These are phyloP conservation scores for Thamnophis sirtalis DNA, from an alignment of 2,113 vertebrate genomes.

Conservation along the genomic window DNA sequence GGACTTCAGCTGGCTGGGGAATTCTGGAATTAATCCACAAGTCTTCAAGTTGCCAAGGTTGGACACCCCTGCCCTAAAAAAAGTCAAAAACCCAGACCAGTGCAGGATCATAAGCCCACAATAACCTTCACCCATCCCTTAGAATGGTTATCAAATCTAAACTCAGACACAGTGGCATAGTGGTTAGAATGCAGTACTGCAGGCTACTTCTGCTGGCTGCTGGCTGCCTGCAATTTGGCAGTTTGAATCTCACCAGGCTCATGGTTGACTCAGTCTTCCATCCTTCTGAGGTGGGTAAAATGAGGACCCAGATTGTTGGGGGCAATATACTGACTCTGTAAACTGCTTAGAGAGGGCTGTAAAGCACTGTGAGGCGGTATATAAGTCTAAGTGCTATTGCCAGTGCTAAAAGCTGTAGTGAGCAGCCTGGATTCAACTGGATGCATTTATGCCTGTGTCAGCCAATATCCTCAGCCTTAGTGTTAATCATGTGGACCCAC, in stretches of 20 bases:
- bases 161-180: not conserved
- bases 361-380: no score
- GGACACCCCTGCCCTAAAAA: conserved; percentile 25
- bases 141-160: not conserved
- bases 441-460: not conserved
- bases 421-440: not conserved
- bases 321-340: no score
- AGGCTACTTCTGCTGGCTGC: not conserved
- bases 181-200: not conserved
- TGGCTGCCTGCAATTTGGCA: no score
- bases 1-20: not conserved
- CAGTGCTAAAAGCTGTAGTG: not conserved
- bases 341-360: no score
- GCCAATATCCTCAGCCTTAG: not conserved
- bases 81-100: conserved; percentile 30
- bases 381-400: no score
- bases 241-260: not conserved
- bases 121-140: conserved; percentile 57
- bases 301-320: no score
- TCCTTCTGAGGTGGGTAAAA: not conserved
- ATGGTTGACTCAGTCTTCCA: not conserved
- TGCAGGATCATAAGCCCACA: not conserved
- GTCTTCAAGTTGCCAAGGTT: not conserved
- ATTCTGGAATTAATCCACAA: not conserved
- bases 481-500: not conserved